A percentile compares a stretch with the other conserved stretches of the same genome.
phyloP scores from a whole-genome alignment of 2,797 vertebrate genomes.

The Urosaurus nigricauda region DNA sequence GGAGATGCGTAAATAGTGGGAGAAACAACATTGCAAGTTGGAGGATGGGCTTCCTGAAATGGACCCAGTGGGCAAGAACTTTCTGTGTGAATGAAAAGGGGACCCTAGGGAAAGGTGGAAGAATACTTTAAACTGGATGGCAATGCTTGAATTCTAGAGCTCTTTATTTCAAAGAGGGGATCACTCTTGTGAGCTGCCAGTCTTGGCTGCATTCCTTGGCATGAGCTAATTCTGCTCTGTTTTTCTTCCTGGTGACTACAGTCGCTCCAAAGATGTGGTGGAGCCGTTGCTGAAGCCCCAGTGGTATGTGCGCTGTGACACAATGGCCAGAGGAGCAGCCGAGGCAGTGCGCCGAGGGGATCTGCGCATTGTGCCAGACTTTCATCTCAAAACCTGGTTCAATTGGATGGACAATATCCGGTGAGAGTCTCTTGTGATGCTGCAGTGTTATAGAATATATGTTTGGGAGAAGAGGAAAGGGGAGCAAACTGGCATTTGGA shows the following conservation, averaged over 20 bases:
- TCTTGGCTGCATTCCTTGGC: not conserved
- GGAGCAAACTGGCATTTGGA: too few relatives aligned
- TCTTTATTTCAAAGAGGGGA: too few relatives aligned
- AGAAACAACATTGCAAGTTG: not conserved
- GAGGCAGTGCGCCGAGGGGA: conserved; percentile 85
- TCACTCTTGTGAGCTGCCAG: too few relatives aligned
- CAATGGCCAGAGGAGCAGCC: conserved; percentile 89
- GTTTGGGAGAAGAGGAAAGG: not conserved
- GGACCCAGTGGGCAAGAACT: not conserved
- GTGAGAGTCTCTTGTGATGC: conserved; percentile 60
- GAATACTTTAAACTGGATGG: not conserved
- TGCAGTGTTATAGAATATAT: too few relatives aligned
- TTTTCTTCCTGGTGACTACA: conserved; percentile 48
- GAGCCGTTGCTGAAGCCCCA: conserved; percentile 92
- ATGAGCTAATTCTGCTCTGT: not conserved
- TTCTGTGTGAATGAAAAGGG: not conserved
- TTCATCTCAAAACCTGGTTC: conserved; percentile 91
- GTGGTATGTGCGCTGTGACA: conserved; percentile 91
- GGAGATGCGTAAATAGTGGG: not conserved
- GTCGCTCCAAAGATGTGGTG: conserved; percentile 94
- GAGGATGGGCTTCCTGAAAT: not conserved
- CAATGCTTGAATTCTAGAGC: not conserved
- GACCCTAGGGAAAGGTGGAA: not conserved
- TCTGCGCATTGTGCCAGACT: conserved; percentile 89
- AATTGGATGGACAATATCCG: conserved; percentile 92